Conservation (phyloP, 2,113 vertebrate genomes). For the Pseudorectes ferrugineus region DNA sequence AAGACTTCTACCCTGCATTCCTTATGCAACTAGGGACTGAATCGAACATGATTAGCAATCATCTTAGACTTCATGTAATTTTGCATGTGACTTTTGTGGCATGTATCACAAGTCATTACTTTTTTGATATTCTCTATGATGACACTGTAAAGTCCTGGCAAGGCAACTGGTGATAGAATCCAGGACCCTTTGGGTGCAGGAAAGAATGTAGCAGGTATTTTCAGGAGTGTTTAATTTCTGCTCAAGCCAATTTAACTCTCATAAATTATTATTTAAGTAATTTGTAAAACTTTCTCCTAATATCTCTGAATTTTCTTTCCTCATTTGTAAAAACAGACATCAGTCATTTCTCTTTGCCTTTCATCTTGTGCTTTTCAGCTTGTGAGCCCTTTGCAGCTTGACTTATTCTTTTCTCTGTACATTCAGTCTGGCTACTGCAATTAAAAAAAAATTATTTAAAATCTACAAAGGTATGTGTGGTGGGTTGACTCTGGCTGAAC, state of each 20-base stretch:
- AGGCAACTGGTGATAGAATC: not conserved
- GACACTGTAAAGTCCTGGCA: not conserved
- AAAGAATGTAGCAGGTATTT: not conserved
- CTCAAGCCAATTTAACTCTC: not conserved
- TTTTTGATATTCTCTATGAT: not conserved
- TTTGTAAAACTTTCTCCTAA: not conserved
- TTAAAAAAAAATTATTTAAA: not conserved
- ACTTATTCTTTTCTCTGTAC: not conserved
- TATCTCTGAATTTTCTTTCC: not conserved
- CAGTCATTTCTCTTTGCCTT: not conserved
- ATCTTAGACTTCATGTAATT: not conserved
- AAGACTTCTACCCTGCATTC: not conserved
- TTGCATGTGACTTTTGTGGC: not conserved
- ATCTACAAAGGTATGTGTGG: not conserved
- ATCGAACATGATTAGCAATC: constrained; percentile 13
- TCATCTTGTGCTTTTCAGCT: not conserved
- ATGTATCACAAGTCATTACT: not conserved
- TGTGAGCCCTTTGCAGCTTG: not conserved
- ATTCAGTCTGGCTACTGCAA: not conserved
- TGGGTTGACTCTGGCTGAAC: not conserved
- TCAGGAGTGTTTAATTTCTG: not conserved
- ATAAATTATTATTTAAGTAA: not conserved
- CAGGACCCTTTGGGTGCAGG: accelerated
- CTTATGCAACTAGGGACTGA: not conserved
- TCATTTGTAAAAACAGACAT: not conserved